A percentile compares a stretch with the other conserved stretches of the same genome.
These are phyloP conservation scores for Nansenia antarctica DNA, from an alignment of 2,113 vertebrate species.

Conservation along the genomic window DNA sequence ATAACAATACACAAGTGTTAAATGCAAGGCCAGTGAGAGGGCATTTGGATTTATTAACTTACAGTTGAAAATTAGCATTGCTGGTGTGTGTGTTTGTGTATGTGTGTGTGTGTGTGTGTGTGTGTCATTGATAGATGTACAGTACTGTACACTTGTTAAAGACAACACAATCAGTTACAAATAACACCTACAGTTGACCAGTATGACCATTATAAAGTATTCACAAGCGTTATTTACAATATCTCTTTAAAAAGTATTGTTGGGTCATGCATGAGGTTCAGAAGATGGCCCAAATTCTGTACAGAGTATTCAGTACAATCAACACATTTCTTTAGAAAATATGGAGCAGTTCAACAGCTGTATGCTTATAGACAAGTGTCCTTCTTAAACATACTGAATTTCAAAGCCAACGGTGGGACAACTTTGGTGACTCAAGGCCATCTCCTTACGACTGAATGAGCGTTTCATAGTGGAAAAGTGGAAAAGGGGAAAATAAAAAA, in stretches of 20 bases:
- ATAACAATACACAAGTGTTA: conserved; percentile 17
- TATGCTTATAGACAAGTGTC: conserved; percentile 32
- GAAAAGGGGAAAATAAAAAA: conserved; percentile 19
- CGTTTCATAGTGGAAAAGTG: conserved; percentile 18
- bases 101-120: conserved; percentile 19
- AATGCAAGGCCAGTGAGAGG: conserved; percentile 53
- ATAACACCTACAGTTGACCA: too few relatives aligned
- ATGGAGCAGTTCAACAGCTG: conserved; percentile 46
- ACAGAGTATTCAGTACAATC: conserved; percentile 25
- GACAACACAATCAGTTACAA: too few relatives aligned
- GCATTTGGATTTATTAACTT: conserved; percentile 46
- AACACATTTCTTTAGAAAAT: conserved; percentile 50
- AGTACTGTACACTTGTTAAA: conserved; percentile 60
- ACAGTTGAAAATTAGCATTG: conserved; percentile 12
- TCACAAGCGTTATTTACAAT: conserved; percentile 68
- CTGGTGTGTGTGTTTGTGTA: conserved; percentile 29
- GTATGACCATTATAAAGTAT: conserved; percentile 38
- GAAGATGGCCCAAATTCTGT: too few relatives aligned
- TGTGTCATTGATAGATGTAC: conserved; percentile 54
- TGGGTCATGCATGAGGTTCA: conserved; percentile 61
- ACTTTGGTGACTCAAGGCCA: conserved; percentile 46
- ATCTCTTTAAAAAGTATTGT: conserved; percentile 59
- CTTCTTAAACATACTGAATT: conserved; percentile 32
- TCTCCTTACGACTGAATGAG: background rate
- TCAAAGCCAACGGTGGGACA: conserved; percentile 43